Percentiles rank a stretch among this genome's conserved stretches.
phyloP scores from a whole-genome alignment of 2,113 vertebrate genomes.

The Urocolius indicus region DNA sequence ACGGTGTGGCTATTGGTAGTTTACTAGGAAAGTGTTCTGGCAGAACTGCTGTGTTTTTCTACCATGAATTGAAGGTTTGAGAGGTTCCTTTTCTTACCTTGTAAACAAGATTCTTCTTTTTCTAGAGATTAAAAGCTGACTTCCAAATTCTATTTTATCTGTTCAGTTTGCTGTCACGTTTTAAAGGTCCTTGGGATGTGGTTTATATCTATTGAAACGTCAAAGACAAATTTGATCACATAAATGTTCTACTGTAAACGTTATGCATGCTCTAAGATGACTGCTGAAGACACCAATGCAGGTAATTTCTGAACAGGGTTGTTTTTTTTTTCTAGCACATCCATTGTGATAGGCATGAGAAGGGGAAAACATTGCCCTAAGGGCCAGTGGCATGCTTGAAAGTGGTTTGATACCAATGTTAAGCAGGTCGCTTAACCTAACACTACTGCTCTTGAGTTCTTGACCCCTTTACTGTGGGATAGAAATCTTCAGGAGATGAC shows the following conservation, averaged over 20 bases:
- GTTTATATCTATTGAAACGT: conserved; percentile 1
- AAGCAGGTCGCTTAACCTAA: not conserved
- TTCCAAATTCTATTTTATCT: conserved; percentile 12
- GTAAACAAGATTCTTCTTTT: not conserved
- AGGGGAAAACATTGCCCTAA: not conserved
- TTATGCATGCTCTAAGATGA: not conserved
- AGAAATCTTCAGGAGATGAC: not conserved
- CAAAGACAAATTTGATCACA: not conserved
- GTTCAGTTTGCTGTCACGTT: not conserved
- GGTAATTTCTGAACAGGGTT: not conserved
- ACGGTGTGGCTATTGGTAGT: not conserved
- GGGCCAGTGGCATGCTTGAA: not conserved
- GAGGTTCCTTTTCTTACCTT: not conserved
- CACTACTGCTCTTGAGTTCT: not conserved
- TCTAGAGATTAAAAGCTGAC: not conserved
- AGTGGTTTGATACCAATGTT: not conserved
- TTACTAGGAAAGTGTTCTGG: not conserved
- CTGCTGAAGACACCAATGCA: not conserved
- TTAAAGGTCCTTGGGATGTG: not conserved
- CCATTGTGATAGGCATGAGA: not conserved
- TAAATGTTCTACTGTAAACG: not conserved
- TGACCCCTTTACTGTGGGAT: not conserved
- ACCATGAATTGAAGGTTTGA: not conserved
- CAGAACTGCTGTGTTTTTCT: not conserved
- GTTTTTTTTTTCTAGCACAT: not conserved